Evolutionary conservation across 2,113 vertebrate genomes (phyloP).

Genomic region (Aptenodytes forsteri): DNA sequence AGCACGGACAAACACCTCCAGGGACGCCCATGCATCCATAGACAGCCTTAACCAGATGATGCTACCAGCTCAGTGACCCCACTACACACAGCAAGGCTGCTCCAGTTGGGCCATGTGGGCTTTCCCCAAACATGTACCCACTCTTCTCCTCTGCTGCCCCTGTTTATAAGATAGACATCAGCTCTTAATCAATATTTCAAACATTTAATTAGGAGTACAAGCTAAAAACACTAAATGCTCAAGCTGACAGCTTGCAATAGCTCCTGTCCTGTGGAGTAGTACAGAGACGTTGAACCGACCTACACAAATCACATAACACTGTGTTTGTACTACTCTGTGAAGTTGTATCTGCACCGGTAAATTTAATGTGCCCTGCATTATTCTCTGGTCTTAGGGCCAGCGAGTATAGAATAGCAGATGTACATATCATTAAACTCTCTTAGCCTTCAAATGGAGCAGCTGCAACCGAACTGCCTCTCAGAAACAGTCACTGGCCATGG

Average conservation of each 20-base stretch:
- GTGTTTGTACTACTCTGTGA: not conserved
- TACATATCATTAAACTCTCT: not conserved
- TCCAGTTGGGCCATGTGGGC: not conserved
- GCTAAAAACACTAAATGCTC: not conserved
- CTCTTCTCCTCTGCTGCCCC: not conserved
- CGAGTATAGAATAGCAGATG: not conserved
- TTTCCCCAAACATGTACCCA: not conserved
- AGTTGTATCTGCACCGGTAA: not conserved
- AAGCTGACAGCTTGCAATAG: not conserved
- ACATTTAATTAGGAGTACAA: not conserved
- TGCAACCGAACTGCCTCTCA: not conserved
- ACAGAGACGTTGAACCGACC: not conserved
- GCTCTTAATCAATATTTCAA: not conserved
- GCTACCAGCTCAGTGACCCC: not conserved
- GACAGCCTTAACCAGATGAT: not conserved
- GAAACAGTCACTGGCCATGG: not conserved
- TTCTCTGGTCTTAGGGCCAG: not conserved
- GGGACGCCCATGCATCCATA: accelerated
- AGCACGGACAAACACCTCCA: not conserved
- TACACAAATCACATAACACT: not conserved
- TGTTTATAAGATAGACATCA: not conserved
- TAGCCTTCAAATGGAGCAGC: not conserved
- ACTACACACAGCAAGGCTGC: not conserved
- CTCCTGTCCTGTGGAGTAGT: not conserved
- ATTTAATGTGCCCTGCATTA: not conserved